Conservation (phyloP, 2,888 invertebrate genomes). For the Drosophila infuscata region DNA sequence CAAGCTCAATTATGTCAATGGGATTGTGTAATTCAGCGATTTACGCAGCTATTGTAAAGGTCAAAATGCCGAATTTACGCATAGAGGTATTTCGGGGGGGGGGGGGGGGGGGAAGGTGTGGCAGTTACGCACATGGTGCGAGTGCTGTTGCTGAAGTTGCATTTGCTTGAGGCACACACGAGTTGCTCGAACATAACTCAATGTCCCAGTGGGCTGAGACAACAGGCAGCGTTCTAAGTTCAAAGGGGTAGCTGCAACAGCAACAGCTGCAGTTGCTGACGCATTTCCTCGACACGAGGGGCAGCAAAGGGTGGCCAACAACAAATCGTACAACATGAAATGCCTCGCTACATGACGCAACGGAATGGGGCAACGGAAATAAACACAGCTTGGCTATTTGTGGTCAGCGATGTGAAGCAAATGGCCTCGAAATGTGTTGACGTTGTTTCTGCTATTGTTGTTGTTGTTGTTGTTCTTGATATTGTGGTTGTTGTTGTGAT, state of each 20-base stretch:
- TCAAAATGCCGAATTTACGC: neutral
- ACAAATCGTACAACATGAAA: constrained; percentile 16
- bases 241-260: constrained; percentile 6
- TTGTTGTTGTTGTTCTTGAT: constrained; percentile 3
- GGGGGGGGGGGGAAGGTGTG: neutral
- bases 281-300: constrained; percentile 29
- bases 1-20: neutral
- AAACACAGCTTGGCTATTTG: constrained; percentile 75
- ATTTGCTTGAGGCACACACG: constrained; percentile 47
- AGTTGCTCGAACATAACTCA: constrained; percentile 70
- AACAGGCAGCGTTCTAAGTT: constrained; percentile 2
- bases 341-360: constrained; percentile 6
- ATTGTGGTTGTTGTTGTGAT: neutral
- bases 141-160: constrained; percentile 46
- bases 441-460: constrained; percentile 21
- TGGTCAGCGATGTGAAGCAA: constrained; percentile 77
- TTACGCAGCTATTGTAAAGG: neutral
- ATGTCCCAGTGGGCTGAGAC: constrained; percentile 47
- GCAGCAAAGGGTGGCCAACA: constrained; percentile 7
- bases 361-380: constrained; percentile 52
- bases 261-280: constrained; percentile 41
- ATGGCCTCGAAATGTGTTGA: constrained; percentile 68
- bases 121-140: neutral
- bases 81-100: neutral
- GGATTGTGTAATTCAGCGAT: neutral